Base-by-base conservation (phyloP, 2,797 vertebrate genomes). In the Dendrocincla tyrannina region DNA sequence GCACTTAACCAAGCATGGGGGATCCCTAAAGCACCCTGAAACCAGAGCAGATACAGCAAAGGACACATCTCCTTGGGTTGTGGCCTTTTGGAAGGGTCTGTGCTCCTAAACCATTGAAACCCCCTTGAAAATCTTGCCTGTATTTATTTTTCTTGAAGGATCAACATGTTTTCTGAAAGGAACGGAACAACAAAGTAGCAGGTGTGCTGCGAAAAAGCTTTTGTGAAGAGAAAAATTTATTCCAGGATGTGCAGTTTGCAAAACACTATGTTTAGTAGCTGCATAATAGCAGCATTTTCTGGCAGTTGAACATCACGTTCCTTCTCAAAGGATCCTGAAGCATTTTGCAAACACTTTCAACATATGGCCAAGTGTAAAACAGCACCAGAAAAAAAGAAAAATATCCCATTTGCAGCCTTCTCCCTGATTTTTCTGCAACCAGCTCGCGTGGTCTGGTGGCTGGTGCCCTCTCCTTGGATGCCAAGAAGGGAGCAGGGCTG, bases 231-330 rank as follows among this genome's bases (percentile, higher is more conserved):
- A 79, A 84, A 84, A 95, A 47, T 70, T 93, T 93, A 69, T 35
- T 86, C 85, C 85, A 91, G 91, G 79, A 93, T 69, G 82, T 58
- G 91, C 73, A 78, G 95, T 95, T 95, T 94, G 76, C 91, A 95
- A 92, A 95, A 92, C 76, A 91, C 82, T 79, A 92, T 84, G 77
- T 89, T 95, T 88, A 95, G 95, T 28, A 94, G 85, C 93, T 63
- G 88, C 44, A 50, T 78, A 95, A 96, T 86, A 91, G 79, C 83
- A 92, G 74, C 89, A 67, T 93, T 94, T 96, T 89, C 82, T 93
- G 79, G 80, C 95, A 96, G 85, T 30, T 92, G 88, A 85, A 89
- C 82, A 83, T 76, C 85, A 81, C 19, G 7, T 72, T 95, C 76
- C 62, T 85, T 69, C 91, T 94, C 95, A 94, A 85, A 96, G 87